Conservation (phyloP, 2,888 invertebrate genomes). For the Cantharis flavilabris region DNA sequence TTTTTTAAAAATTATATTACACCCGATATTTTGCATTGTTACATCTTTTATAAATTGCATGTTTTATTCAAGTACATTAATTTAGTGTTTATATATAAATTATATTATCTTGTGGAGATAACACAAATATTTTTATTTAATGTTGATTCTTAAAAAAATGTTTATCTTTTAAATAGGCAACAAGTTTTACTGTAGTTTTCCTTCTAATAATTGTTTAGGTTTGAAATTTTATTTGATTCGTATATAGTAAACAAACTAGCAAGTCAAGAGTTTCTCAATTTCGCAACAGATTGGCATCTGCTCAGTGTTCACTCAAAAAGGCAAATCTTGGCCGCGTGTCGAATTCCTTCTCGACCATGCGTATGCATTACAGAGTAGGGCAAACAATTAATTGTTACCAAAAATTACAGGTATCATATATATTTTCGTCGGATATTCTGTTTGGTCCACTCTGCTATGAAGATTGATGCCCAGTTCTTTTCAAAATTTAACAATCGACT, state of each 20-base stretch:
- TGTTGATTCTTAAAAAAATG: too few relatives aligned
- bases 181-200: too few relatives aligned
- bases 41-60: too few relatives aligned
- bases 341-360: slow-evolving; percentile 22
- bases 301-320: slow-evolving; percentile 10
- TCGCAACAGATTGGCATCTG: slow-evolving; percentile 9
- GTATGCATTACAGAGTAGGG: slow-evolving; percentile 9
- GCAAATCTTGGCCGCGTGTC: slow-evolving; percentile 20
- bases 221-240: background rate
- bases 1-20: background rate
- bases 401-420: background rate
- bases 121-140: background rate
- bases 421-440: background rate
- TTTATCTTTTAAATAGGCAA: too few relatives aligned
- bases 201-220: too few relatives aligned
- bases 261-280: slow-evolving; percentile 9
- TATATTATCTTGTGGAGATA: too few relatives aligned
- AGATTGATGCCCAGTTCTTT: slow-evolving; percentile 22
- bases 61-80: too few relatives aligned
- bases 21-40: too few relatives aligned
- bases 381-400: background rate
- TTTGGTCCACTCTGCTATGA: background rate
- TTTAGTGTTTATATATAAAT: too few relatives aligned
- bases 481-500: slow-evolving; percentile 19
- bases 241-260: background rate